Evolutionary conservation across 2,888 invertebrate species (phyloP), one percentile per base, ranked within the genome.

Genomic region (Drosophila monieri): DNA sequence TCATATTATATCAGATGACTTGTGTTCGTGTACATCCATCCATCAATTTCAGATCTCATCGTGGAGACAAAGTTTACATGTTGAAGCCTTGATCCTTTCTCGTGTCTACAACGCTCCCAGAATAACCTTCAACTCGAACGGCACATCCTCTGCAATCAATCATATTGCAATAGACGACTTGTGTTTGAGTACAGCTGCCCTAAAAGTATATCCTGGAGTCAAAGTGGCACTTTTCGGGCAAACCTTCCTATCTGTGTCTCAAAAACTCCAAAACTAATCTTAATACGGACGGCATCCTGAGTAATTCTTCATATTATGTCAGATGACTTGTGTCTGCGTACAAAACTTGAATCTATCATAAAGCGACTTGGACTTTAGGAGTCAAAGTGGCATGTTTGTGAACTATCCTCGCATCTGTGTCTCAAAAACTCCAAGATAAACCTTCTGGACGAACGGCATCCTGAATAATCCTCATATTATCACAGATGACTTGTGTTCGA

Each of bases 201-300:
- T 9, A 18, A 30, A 4, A 23, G 10, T n/a, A 10, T 15, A 8
- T 21, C 6, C 0, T 41, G 74, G 76, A 80, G 79, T 53, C 64
- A 73, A 80, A 78, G 79, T 79, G 78, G 77, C 74, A 75, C 75
- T 57, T 49, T 69, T 69, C 30, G 15, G 43, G 43, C 3, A 12
- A 9, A 12, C 3, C 55, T 21, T 30, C 25, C 15, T 41, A 57
- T 53, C 41, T 66, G 56, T 81, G 77, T 81, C 78, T 81, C 76
- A 77, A 74, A 70, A 37, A 47, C 78, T 85, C 80, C 78, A 21
- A 74, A 12, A 58, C 2, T 47, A 68, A 55, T 1, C 6, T 14
- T 14, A 35, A 37, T 37, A 27, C 75, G 68, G 65, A 73, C 56
- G 70, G 70, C 73, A 71, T 71, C 61, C 68, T 73, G 68, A 53